phyloP scores from a whole-genome alignment of 2,888 invertebrate genomes.

The Aproaerema taeniolella region DNA sequence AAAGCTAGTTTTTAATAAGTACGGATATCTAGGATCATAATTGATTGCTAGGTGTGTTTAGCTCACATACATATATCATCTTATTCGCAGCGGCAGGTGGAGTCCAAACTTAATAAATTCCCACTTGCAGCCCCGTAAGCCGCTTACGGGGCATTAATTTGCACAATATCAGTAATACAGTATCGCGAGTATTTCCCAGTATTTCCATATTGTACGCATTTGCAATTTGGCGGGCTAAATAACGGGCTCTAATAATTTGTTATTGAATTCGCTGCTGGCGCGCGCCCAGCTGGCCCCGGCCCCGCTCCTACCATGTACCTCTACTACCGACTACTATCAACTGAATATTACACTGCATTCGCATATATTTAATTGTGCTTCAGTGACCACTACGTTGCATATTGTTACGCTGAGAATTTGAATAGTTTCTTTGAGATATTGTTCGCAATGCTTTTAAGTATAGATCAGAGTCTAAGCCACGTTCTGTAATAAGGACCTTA shows the following conservation, averaged over 20 bases:
- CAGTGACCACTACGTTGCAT: neutral
- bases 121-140: no score
- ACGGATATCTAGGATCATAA: no score
- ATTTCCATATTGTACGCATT: neutral
- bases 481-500: no score
- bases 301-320: neutral
- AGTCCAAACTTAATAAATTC: no score
- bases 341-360: neutral
- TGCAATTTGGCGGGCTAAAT: slow-evolving; percentile 4
- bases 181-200: no score
- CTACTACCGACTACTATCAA: neutral
- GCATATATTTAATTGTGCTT: neutral
- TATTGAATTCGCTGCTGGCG: slow-evolving; percentile 12
- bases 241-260: slow-evolving; percentile 11
- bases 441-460: no score
- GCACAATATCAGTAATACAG: neutral
- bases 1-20: no score
- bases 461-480: no score
- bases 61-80: no score
- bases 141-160: no score
- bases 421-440: neutral
- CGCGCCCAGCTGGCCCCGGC: slow-evolving; percentile 7
- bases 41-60: no score
- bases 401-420: neutral
- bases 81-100: no score